Percentiles rank a stretch among this genome's conserved stretches.
phyloP scores from a whole-genome alignment of 2,113 vertebrate species.

The Empidonax traillii region DNA sequence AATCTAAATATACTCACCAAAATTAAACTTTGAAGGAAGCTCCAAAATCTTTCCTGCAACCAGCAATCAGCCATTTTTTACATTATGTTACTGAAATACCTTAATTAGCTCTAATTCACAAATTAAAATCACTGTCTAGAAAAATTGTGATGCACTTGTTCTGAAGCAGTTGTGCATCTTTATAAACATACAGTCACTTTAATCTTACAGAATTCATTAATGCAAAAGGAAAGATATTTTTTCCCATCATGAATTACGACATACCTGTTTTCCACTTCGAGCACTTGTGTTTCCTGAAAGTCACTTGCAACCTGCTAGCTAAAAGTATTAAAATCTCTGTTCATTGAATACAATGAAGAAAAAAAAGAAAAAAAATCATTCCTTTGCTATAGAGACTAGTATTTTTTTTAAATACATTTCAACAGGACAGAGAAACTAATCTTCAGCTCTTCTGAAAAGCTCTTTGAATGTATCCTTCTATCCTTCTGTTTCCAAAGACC shows the following conservation, averaged over 20 bases:
- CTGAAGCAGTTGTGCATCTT: background rate
- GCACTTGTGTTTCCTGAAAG: background rate
- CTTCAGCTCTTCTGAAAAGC: background rate
- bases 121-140: conserved; percentile 6
- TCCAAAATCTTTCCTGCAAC: background rate
- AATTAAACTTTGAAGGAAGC: conserved; percentile 9
- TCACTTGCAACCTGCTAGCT: background rate
- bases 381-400: background rate
- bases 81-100: conserved; percentile 1
- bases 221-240: background rate
- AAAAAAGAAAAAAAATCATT: background rate
- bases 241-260: background rate
- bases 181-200: background rate
- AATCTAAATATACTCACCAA: background rate
- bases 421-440: background rate
- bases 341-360: background rate
- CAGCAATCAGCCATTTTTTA: background rate
- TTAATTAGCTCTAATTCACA: conserved; percentile 53
- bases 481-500: background rate
- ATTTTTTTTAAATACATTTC: background rate
- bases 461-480: background rate
- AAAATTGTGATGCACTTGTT: background rate
- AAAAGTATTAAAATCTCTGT: background rate
- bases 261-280: background rate
- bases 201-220: background rate